Evolutionary conservation across 1,140 invertebrate species (phyloP).

Genomic region (Ooceraea biroi): DNA sequence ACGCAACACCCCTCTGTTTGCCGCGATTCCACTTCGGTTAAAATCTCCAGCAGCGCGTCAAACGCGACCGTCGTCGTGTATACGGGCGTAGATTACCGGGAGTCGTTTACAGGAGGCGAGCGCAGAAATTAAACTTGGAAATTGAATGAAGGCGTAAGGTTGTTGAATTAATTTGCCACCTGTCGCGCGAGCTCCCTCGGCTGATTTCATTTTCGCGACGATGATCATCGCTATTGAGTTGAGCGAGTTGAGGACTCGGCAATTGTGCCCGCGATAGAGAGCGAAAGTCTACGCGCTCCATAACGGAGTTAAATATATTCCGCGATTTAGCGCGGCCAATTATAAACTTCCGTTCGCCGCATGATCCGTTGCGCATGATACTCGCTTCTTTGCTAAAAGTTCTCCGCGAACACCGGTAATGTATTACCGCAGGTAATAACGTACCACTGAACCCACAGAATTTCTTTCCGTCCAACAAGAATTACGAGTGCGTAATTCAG

Average conservation of each 20-base stretch:
- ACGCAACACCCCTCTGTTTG: slow-evolving; percentile 45
- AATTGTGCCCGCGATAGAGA: slow-evolving; percentile 43
- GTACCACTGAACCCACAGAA: background rate
- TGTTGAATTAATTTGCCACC: slow-evolving; percentile 66
- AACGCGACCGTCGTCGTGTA: slow-evolving; percentile 36
- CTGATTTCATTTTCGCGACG: slow-evolving; percentile 52
- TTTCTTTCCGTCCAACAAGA: background rate
- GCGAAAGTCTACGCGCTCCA: slow-evolving; percentile 45
- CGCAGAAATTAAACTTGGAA: slow-evolving; percentile 68
- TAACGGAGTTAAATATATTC: slow-evolving; percentile 52
- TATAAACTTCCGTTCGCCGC: slow-evolving; percentile 39
- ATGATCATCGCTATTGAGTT: slow-evolving; percentile 58
- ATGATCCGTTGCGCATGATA: slow-evolving; percentile 14
- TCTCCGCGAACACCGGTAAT: background rate
- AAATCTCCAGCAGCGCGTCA: slow-evolving; percentile 57
- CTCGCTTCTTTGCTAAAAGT: slow-evolving; percentile 28
- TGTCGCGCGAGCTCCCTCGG: slow-evolving; percentile 49
- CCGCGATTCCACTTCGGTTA: slow-evolving; percentile 42
- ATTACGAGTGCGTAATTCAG: background rate
- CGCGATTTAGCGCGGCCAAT: slow-evolving; percentile 45
- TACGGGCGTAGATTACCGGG: slow-evolving; percentile 56
- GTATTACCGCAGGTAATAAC: background rate
- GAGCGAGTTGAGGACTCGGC: slow-evolving; percentile 38
- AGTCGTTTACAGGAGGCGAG: slow-evolving; percentile 52
- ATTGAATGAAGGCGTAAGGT: slow-evolving; percentile 58